A percentile compares a stretch with the other conserved stretches of the same genome.
Evolutionary conservation across 1,140 invertebrate species (phyloP).

Genomic region (Drosophila carrolli): DNA sequence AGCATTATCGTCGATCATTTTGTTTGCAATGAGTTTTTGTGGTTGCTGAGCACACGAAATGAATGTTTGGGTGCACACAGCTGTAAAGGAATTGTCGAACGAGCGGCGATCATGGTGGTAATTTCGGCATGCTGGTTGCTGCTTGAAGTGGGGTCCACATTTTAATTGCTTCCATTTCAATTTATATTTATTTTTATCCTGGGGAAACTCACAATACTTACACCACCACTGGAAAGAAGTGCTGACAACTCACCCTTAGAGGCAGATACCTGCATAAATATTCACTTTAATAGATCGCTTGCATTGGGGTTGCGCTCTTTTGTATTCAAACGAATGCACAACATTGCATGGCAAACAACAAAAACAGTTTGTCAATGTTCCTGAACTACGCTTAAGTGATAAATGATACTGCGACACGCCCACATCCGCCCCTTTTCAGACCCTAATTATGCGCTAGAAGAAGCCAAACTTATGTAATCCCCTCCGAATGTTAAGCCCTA

Average conservation of each 20-base stretch:
- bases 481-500: conserved; percentile 5
- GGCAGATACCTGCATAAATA: conserved; percentile 60
- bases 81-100: conserved; percentile 67
- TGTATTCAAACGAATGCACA: neutral
- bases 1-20: conserved; percentile 76
- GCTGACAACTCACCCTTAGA: conserved; percentile 30
- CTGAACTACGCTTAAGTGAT: conserved; percentile 4
- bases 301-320: neutral
- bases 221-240: neutral
- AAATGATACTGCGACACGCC: conserved; percentile 21
- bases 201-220: neutral
- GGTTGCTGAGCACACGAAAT: conserved; percentile 72
- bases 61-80: conserved; percentile 59
- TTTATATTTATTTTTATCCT: conserved; percentile 56
- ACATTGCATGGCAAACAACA: neutral
- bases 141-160: conserved; percentile 37
- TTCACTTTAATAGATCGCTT: conserved; percentile 8
- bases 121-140: conserved; percentile 53
- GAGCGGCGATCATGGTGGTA: conserved; percentile 70
- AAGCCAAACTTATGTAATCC: conserved; percentile 25
- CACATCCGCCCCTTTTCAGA: conserved; percentile 35
- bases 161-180: conserved; percentile 76
- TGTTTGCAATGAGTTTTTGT: conserved; percentile 77
- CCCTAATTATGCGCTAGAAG: conserved; percentile 21
- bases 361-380: neutral